phyloP scores from a whole-genome alignment of 2,113 vertebrate genomes.

The Cardinalis cardinalis region DNA sequence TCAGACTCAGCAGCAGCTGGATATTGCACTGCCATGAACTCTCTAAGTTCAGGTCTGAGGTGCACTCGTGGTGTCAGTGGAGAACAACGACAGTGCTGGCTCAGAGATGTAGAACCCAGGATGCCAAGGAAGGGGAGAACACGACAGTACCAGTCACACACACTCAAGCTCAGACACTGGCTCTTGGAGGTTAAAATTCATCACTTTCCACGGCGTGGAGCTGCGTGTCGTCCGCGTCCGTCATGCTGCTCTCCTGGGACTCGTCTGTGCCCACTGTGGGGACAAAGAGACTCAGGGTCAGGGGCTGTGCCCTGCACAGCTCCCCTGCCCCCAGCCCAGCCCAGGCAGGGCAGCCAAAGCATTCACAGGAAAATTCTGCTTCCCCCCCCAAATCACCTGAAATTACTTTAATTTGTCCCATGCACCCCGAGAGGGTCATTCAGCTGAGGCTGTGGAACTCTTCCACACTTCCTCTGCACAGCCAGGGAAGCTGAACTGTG shows the following conservation, averaged over 20 bases:
- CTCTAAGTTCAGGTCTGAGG: slow-evolving; percentile 56
- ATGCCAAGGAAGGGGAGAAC: slow-evolving; percentile 68
- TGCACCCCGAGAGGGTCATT: rapidly evolving
- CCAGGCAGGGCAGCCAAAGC: not conserved
- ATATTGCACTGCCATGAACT: slow-evolving; percentile 69
- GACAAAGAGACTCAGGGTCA: not conserved
- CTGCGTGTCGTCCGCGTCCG: slow-evolving; percentile 94
- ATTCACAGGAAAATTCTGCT: rapidly evolving
- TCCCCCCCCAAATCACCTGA: rapidly evolving
- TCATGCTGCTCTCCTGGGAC: slow-evolving; percentile 96
- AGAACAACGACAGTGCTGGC: slow-evolving; percentile 55
- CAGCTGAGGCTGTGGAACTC: not conserved
- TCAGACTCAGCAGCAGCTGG: slow-evolving; percentile 70
- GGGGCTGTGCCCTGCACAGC: rapidly evolving
- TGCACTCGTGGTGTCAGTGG: slow-evolving; percentile 41
- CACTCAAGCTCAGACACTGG: slow-evolving; percentile 65
- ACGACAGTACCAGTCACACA: slow-evolving; percentile 73
- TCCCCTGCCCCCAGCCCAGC: not conserved
- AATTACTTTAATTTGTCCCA: not conserved
- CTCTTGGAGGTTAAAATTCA: slow-evolving; percentile 84
- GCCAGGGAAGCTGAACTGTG: not conserved
- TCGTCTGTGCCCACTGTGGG: slow-evolving; percentile 85
- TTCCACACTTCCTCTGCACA: not conserved
- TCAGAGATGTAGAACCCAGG: slow-evolving; percentile 70
- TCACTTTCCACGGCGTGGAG: slow-evolving; percentile 96